Percentiles rank a stretch among this genome's conserved stretches.
phyloP scores from a whole-genome alignment of 2,113 vertebrate species.

The Tachysurus vachellii region DNA sequence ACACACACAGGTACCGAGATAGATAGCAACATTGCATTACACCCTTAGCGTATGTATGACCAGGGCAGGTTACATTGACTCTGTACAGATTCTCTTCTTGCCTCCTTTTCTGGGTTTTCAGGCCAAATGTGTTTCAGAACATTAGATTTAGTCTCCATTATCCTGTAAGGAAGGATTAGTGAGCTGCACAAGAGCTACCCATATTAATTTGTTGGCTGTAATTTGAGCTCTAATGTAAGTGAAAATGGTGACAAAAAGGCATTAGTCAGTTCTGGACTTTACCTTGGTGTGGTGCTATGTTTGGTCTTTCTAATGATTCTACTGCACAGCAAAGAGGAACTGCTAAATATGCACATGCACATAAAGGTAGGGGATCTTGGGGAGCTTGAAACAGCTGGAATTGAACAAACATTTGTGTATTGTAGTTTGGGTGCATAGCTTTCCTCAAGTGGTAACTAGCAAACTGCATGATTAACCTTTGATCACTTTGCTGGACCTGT shows the following conservation, averaged over 20 bases:
- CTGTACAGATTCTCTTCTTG: slow-evolving; percentile 48
- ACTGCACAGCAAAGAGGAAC: slow-evolving; percentile 8
- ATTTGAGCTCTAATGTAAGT: not conserved
- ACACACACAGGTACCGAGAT: not conserved
- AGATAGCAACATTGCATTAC: not conserved
- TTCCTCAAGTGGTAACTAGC: not conserved
- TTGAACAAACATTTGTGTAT: slow-evolving; percentile 58
- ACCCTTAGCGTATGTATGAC: not conserved
- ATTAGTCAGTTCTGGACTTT: not conserved
- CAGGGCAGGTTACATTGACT: slow-evolving; percentile 8
- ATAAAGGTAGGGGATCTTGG: slow-evolving; percentile 48
- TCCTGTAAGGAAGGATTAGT: slow-evolving; percentile 13
- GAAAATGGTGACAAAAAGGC: not conserved
- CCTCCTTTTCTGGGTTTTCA: slow-evolving; percentile 47
- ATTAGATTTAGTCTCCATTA: slow-evolving; percentile 45
- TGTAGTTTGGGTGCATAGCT: slow-evolving; percentile 49
- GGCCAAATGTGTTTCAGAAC: slow-evolving; percentile 45
- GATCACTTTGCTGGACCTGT: slow-evolving; percentile 2
- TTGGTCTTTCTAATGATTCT: not conserved
- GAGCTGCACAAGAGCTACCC: slow-evolving; percentile 8
- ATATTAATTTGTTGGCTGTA: slow-evolving; percentile 13
- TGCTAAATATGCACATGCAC: slow-evolving; percentile 22
- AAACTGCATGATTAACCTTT: not conserved
- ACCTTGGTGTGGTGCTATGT: not conserved
- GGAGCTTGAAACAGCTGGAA: slow-evolving; percentile 55